Base-by-base conservation (phyloP, 1,140 invertebrate species). In the Halyomorpha halys region DNA sequence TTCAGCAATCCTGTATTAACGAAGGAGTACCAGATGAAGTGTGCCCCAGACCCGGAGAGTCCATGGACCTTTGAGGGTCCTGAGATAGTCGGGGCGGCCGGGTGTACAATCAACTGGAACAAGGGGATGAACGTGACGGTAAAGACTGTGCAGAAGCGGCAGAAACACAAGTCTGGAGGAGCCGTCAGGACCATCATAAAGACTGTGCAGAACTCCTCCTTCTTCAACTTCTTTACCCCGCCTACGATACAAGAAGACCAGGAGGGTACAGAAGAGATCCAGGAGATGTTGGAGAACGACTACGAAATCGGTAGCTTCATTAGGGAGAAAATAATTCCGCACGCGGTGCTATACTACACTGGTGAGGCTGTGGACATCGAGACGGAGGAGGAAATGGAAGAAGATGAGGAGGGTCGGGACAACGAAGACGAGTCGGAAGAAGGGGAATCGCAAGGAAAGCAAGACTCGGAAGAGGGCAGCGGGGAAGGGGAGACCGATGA, bases 201-300 rank as follows among this genome's bases (percentile, higher is more conserved):
- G 81, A 91, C 87, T 64, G 90, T 97, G 62, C 87, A 86, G 69
- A 88, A 87, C 59, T 89, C 91, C 74, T 98, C 94, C 0, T 99
- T 99, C 80, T 99, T 99, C 79, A 97, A 98, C 76, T 98, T 98
- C 82, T 99, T 99, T 78, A 84, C 80, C 68, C 92, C 94, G 44
- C 92, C 93, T 61, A 74, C 77, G 73, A 77, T 62, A 2, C 45
- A 39, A 25, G 30, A 39, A 13, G 27, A 30, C 13, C 59, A 14
- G 15, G 13, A 25, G 6, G 44, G 18, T 11, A 15, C 19, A 3
- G 59, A 60, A 34, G 59, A 60, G 44, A 39, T 44, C 4, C 34
- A 45, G 5, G 82, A 85, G 69, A 75, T 94, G 61, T 75, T 97
- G 67, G 89, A 87, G 5, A 86, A 85, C 66, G 94, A 98, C 79